phyloP scores from a whole-genome alignment of 2,113 vertebrate genomes.

The Isichthys henryi region DNA sequence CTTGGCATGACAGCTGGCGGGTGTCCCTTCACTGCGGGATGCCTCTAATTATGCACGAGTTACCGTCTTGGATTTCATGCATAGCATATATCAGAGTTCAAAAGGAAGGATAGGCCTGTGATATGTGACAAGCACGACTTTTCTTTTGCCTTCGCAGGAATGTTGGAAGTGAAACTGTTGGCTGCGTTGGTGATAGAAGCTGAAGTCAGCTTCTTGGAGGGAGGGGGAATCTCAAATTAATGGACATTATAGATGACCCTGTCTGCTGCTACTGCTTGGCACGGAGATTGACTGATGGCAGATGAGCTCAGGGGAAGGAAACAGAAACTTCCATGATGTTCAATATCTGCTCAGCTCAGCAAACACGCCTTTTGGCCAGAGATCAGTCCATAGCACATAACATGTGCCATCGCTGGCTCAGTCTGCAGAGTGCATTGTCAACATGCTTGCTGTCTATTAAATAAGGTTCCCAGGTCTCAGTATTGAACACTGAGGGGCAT shows the following conservation, averaged over 20 bases:
- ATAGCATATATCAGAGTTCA: not conserved
- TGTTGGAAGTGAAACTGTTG: not conserved
- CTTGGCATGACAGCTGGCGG: not conserved
- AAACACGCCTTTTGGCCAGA: not conserved
- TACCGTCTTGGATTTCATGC: not conserved
- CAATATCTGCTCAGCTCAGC: not conserved
- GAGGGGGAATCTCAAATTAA: slow-evolving; percentile 36
- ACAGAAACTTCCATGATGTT: not conserved
- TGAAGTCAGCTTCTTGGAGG: not conserved
- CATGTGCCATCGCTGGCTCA: not conserved
- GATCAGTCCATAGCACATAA: not conserved
- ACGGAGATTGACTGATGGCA: slow-evolving; percentile 20
- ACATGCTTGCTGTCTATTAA: not conserved
- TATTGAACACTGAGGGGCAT: not conserved
- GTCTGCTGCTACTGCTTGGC: slow-evolving; percentile 10
- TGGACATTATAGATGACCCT: slow-evolving; percentile 22
- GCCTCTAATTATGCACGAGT: not conserved
- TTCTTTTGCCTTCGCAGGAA: not conserved
- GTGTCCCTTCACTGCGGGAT: not conserved
- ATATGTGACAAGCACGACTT: not conserved
- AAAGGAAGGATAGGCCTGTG: not conserved
- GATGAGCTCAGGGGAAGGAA: not conserved
- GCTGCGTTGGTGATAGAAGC: not conserved
- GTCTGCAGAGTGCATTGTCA: not conserved
- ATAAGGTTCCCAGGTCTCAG: not conserved